phyloP scores from a whole-genome alignment of 2,888 invertebrate species.

The Anarsia innoxiella region DNA sequence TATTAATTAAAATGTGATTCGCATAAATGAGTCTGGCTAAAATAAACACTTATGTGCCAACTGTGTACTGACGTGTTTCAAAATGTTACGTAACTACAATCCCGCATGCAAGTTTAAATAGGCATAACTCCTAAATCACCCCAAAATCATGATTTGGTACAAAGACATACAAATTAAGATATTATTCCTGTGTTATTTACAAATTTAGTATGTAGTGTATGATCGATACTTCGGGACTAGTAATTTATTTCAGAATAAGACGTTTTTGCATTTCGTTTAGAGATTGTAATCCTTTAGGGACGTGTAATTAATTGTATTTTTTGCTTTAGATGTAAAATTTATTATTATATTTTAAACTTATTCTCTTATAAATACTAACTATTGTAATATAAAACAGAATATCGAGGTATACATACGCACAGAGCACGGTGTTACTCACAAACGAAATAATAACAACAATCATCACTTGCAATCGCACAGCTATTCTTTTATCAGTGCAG shows the following conservation, averaged over 20 bases:
- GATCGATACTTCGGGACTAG: slow-evolving; percentile 40
- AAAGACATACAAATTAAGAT: slow-evolving; percentile 71
- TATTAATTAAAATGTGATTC: not conserved
- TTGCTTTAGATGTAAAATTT: slow-evolving; percentile 47
- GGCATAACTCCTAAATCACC: slow-evolving; percentile 34
- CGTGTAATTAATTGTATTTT: slow-evolving; percentile 45
- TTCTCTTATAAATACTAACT: slow-evolving; percentile 26
- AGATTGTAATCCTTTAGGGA: slow-evolving; percentile 50
- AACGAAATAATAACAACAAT: too few relatives aligned
- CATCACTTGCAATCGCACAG: too few relatives aligned
- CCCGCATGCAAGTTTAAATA: too few relatives aligned
- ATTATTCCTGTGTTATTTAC: slow-evolving; percentile 61
- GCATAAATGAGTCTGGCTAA: not conserved
- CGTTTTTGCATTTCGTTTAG: slow-evolving; percentile 61
- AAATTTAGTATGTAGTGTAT: slow-evolving; percentile 48
- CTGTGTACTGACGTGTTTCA: too few relatives aligned
- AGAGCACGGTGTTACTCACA: slow-evolving; percentile 20
- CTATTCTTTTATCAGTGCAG: too few relatives aligned
- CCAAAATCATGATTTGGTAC: slow-evolving; percentile 62
- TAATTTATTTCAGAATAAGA: slow-evolving; percentile 63
- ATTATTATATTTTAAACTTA: slow-evolving; percentile 17
- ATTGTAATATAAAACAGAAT: slow-evolving; percentile 23
- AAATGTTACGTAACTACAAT: too few relatives aligned
- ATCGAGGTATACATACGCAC: slow-evolving; percentile 22
- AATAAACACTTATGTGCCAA: not conserved